A percentile compares a stretch with the other conserved stretches of the same genome.
These are phyloP conservation scores for Nycticebus coucang DNA, from an alignment of 2,113 vertebrate species.

Conservation along the genomic window DNA sequence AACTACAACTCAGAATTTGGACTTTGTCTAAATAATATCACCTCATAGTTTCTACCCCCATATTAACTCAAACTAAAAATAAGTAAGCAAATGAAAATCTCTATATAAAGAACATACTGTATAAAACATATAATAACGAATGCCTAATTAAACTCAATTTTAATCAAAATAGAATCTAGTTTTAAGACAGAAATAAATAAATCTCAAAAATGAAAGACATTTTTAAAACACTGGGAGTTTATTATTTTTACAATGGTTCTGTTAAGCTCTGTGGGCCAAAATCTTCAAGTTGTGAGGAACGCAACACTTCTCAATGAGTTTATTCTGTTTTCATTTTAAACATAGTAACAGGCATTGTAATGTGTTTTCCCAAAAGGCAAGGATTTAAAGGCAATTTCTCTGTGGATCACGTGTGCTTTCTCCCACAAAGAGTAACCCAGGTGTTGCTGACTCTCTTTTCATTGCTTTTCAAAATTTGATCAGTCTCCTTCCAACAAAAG, in stretches of 20 bases:
- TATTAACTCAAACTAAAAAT: too few relatives aligned
- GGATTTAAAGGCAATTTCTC: background rate
- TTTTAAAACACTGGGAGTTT: background rate
- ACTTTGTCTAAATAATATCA: too few relatives aligned
- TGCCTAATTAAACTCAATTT: background rate
- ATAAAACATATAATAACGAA: background rate
- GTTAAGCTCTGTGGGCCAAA: background rate
- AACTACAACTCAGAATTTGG: too few relatives aligned
- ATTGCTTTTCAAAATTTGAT: conserved; percentile 60
- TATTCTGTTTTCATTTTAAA: conserved; percentile 40
- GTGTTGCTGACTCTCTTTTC: conserved; percentile 52
- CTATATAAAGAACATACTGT: background rate
- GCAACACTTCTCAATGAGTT: background rate
- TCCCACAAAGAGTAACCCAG: conserved; percentile 58
- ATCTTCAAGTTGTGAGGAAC: background rate
- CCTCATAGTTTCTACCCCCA: too few relatives aligned
- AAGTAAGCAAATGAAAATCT: background rate
- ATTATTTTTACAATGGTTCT: conserved; percentile 8
- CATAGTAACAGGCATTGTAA: background rate
- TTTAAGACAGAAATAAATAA: background rate
- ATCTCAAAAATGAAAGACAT: background rate
- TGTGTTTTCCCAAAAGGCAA: conserved; percentile 33
- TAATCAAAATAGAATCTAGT: background rate
- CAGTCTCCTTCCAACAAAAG: conserved; percentile 52
- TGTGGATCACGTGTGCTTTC: background rate